These are phyloP conservation scores for Sycophila texana DNA, from an alignment of 2,888 invertebrate genomes.

Conservation along the genomic window DNA sequence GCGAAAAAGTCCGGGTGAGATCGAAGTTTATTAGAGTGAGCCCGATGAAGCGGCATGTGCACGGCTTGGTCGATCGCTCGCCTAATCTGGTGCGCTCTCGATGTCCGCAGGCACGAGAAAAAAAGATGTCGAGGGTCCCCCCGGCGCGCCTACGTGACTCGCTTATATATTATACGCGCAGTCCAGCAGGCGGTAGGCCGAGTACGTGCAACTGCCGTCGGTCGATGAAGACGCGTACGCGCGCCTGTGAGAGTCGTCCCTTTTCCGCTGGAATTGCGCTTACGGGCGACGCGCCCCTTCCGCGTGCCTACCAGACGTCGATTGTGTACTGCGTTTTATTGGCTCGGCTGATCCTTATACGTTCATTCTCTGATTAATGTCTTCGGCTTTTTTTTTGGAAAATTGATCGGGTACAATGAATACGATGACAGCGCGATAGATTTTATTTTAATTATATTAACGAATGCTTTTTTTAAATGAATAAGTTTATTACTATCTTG, in stretches of 20 bases:
- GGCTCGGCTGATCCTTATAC: too few species aligned
- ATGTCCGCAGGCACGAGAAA: too few species aligned
- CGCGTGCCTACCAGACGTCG: background rate
- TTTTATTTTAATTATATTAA: too few species aligned
- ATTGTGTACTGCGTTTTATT: background rate
- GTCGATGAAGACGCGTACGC: constrained; percentile 33
- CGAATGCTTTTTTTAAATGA: too few species aligned
- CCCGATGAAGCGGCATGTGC: background rate
- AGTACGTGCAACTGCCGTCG: background rate
- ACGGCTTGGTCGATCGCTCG: background rate
- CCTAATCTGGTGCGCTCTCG: background rate
- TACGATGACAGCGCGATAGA: too few species aligned
- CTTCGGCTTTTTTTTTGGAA: too few species aligned
- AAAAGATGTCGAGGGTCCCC: too few species aligned
- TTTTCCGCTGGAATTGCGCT: background rate
- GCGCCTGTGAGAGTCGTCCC: background rate
- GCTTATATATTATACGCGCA: background rate
- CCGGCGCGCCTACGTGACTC: constrained; percentile 8
- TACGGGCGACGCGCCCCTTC: too few species aligned
- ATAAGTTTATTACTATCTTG: too few species aligned
- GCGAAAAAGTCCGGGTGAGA: background rate
- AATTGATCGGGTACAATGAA: too few species aligned
- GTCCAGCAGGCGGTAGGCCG: too few species aligned
- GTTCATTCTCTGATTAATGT: too few species aligned
- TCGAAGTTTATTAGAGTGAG: constrained; percentile 28